Base-by-base conservation (phyloP, 2,113 vertebrate species). In the Urocitellus parryii region DNA sequence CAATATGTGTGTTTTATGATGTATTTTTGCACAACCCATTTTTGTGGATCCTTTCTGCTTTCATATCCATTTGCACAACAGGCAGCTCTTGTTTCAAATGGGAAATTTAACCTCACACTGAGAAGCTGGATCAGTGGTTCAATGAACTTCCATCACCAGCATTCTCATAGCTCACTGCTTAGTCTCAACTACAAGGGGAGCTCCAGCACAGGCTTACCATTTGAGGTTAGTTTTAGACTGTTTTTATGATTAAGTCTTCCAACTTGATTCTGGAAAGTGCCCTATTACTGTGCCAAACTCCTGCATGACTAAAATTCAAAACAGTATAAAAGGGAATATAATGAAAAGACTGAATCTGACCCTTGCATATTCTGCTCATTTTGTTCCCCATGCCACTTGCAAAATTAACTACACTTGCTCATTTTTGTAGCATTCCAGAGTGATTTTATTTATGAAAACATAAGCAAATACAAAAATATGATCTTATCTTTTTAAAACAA, bases 391-490 rank as follows among this genome's bases (percentile, higher is more conserved):
- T 20, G 5, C n/a, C 34, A 39, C 24, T 39, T 81, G 20, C 78
- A 81, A 18, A 39, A 81, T 81, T 58, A 81, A 12, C 53, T 17
- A 37, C 9, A 6, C 37, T 37, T 81, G n/a, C 73, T 48, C 8
- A 81, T 29, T 83, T 63, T 63, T 29, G 16, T 39, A 27, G 22
- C 39, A 56, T 63, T 74, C 53, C 45, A 84, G 56, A 83, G 17
- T 24, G 13, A 3, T 84, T 76, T 84, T 92, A 92, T 51, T 92
- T 76, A 92, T 84, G 24, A n/a, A 65, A 85, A 76, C 53, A 77
- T 53, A 84, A 67, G 25, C 25, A 77, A 53, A 51, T 67, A 18
- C 9, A 51, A 42, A 63, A 70, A 58, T 39, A 27, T 18, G 16
- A 12, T 48, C 34, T 63, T 37, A 24, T 39, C 34, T 51, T n/a